These are phyloP conservation scores for Sphenodon punctatus DNA, from an alignment of 2,797 vertebrate genomes.

Conservation along the genomic window DNA sequence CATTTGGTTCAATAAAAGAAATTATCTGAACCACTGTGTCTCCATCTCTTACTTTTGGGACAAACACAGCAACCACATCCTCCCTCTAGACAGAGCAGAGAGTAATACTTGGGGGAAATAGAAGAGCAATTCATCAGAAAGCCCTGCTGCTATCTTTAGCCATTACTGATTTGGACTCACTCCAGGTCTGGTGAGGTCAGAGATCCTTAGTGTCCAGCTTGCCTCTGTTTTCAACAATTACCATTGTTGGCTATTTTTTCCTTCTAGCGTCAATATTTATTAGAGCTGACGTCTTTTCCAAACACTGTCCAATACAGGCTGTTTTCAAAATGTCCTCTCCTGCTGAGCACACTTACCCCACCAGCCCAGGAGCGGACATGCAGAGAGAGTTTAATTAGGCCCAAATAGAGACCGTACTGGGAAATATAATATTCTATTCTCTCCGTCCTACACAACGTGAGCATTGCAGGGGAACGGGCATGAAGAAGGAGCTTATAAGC, in stretches of 20 bases:
- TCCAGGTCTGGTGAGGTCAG: slow-evolving; percentile 21
- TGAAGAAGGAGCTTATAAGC: too few relatives aligned
- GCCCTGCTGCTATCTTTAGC: neutral
- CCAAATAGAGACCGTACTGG: neutral
- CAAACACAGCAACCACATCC: too few relatives aligned
- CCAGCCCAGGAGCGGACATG: slow-evolving; percentile 4
- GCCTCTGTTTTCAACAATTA: slow-evolving; percentile 34
- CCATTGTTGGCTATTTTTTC: slow-evolving; percentile 47
- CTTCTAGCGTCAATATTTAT: slow-evolving; percentile 52
- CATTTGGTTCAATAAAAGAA: too few relatives aligned
- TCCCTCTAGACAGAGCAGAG: too few relatives aligned
- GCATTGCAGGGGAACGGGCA: neutral
- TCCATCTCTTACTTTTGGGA: too few relatives aligned
- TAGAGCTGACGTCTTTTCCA: slow-evolving; percentile 18
- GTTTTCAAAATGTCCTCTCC: neutral
- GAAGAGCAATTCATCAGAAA: rapidly evolving
- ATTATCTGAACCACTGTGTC: too few relatives aligned
- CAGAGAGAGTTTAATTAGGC: neutral
- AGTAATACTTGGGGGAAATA: neutral
- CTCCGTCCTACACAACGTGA: neutral
- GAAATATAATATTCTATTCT: neutral
- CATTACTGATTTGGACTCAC: neutral
- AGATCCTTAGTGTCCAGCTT: neutral
- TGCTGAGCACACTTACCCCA: slow-evolving; percentile 7
- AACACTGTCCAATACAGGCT: neutral